phyloP scores from a whole-genome alignment of 2,888 invertebrate species.

The Aethes cnicana region DNA sequence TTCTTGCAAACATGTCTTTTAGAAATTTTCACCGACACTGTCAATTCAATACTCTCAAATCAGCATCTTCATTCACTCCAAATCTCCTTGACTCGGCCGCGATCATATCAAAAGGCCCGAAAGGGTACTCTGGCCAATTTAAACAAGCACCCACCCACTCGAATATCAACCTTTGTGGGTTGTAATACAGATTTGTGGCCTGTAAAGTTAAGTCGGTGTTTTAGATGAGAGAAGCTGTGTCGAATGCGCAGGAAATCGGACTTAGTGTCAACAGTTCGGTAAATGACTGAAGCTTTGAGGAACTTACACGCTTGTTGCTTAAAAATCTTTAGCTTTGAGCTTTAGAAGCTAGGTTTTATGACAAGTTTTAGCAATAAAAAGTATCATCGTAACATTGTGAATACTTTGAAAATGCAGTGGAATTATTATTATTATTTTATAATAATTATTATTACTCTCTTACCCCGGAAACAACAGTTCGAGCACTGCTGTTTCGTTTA shows the following conservation, averaged over 20 bases:
- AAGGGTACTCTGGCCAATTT: slow-evolving; percentile 14
- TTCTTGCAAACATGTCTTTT: too few species aligned
- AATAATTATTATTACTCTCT: too few species aligned
- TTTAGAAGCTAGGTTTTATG: too few species aligned
- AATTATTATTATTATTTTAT: too few species aligned
- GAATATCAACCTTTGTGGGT: slow-evolving; percentile 41
- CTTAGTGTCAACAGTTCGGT: slow-evolving; percentile 78
- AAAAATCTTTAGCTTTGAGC: slow-evolving; percentile 30
- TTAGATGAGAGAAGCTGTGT: slow-evolving; percentile 64
- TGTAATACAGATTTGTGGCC: slow-evolving; percentile 31
- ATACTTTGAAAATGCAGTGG: too few species aligned
- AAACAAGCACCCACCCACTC: background rate
- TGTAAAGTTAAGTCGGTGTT: slow-evolving; percentile 41
- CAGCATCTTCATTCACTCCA: slow-evolving; percentile 31
- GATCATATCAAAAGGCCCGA: slow-evolving; percentile 57
- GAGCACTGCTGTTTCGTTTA: too few species aligned
- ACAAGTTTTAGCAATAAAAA: too few species aligned
- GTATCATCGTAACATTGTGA: too few species aligned
- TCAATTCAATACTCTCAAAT: slow-evolving; percentile 13
- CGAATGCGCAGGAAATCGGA: slow-evolving; percentile 72
- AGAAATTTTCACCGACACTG: slow-evolving; percentile 15
- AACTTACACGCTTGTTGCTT: slow-evolving; percentile 37
- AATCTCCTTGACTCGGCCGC: slow-evolving; percentile 30
- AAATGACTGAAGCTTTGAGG: slow-evolving; percentile 62
- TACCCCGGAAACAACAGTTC: too few species aligned